Base-by-base conservation (phyloP, 2,797 vertebrate genomes). In the Sibirionetta formosa region DNA sequence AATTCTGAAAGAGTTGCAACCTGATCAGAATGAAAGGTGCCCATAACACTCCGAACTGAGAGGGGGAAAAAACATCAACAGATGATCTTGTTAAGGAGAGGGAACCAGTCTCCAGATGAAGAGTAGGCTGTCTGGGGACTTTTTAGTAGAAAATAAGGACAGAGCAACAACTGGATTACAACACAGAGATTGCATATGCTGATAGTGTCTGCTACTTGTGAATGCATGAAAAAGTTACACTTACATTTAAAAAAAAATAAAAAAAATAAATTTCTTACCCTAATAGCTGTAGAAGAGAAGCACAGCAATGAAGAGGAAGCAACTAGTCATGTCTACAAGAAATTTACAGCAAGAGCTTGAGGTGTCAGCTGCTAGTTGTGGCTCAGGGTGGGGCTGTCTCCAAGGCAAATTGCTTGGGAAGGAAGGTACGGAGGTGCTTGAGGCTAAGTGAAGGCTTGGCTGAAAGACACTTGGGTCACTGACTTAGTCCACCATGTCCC, bases 11-110 rank as follows among this genome's bases (percentile, higher is more conserved):
- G 8, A 88, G 61, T 33, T 80, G n/a, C 40, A 76, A 75, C 79
- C 77, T 16, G 29, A 42, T n/a, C 24, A 70, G 89, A 89, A 94
- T 50, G 66, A 91, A 96, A 94, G 51, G 57, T 68, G 53, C 20
- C 60, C 70, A 53, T 56, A 85, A 63, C 65, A 44, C 38, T 40
- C 50, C 51, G 61, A 78, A 75, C 18, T 26, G 20, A 44, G 11
- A 93, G 58, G 19, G 8, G 70, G 56, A 64, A 61, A 4, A 17
- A 42, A 11, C 40, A 36, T 33, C 54, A 56, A 7, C 58, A 70
- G 51, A 27, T 23, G 33, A 56, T 35, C 46, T 48, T 79, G 27
- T 12, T 53, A 33, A 64, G 31, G 33, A 83, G 60, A 68, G 80
- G 36, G 4, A 83, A 5, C 11, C 14, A 11, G 4, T 53, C 18